Percentiles rank a stretch among this genome's conserved stretches.
Conservation (phyloP, 2,113 vertebrate genomes). For the Eurypyga helias region DNA sequence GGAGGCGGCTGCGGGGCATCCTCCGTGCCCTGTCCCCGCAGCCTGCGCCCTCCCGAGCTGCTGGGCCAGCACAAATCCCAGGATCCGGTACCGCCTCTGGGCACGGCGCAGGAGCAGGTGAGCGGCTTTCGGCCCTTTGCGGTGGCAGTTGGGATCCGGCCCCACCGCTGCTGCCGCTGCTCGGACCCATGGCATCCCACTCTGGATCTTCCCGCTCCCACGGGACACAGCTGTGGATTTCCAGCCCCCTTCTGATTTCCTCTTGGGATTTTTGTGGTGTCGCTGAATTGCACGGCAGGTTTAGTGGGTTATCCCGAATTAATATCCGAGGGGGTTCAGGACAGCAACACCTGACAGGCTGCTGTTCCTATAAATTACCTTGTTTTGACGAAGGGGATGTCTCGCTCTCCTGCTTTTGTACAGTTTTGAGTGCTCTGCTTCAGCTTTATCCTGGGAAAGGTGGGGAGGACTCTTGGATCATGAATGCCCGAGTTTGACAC, state of each 20-base stretch:
- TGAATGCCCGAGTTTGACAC: background rate
- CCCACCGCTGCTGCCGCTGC: background rate
- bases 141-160: background rate
- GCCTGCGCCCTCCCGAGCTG: background rate
- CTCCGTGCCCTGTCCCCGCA: background rate
- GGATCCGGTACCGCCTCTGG: background rate
- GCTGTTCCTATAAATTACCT: background rate
- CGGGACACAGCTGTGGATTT: background rate
- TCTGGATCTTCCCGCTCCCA: background rate
- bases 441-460: background rate
- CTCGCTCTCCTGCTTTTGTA: background rate
- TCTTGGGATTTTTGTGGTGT: background rate
- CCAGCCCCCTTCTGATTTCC: background rate
- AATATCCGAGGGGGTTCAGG: background rate
- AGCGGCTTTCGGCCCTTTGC: background rate
- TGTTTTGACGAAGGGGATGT: no score
- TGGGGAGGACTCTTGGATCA: background rate
- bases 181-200: accelerated
- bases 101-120: background rate
- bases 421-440: accelerated
- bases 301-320: background rate
- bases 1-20: background rate
- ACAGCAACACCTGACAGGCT: background rate
- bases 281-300: background rate
- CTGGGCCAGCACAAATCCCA: background rate